Evolutionary conservation across 92 coral and sea anemone genomes (phyloP).

Genomic region (Desmophyllum pertusum): DNA sequence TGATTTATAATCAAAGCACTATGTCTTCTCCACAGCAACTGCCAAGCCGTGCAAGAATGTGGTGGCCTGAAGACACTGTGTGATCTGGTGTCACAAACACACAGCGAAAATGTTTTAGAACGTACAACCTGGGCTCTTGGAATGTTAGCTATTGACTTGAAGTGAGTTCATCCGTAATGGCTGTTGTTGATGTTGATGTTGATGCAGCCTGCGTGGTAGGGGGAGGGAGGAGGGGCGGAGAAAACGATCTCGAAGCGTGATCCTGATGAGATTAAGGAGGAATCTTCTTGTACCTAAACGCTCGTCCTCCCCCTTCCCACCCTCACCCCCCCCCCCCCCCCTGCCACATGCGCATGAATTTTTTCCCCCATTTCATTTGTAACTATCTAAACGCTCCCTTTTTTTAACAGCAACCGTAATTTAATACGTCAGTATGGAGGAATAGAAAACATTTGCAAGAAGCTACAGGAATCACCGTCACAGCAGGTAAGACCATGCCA

Average conservation of each 20-base stretch:
- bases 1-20: no score
- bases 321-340: no score
- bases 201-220: background rate
- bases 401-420: slow-evolving; percentile 76
- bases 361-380: background rate
- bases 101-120: slow-evolving; percentile 75
- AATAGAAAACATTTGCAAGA: slow-evolving; percentile 73
- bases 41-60: slow-evolving; percentile 70
- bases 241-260: background rate
- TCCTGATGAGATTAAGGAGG: no score
- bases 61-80: slow-evolving; percentile 84
- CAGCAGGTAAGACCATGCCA: slow-evolving; percentile 69
- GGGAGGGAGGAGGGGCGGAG: no score
- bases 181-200: background rate
- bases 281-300: no score
- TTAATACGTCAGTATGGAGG: slow-evolving; percentile 91
- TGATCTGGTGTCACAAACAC: slow-evolving; percentile 59
- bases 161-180: slow-evolving; percentile 49
- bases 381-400: background rate
- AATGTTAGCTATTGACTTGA: slow-evolving; percentile 71
- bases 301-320: no score
- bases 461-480: slow-evolving; percentile 58
- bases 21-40: slow-evolving; percentile 59
- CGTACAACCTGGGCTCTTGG: slow-evolving; percentile 84
- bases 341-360: no score